Base-by-base conservation (phyloP, 2,797 vertebrate species). In the Cheirogaleus major region DNA sequence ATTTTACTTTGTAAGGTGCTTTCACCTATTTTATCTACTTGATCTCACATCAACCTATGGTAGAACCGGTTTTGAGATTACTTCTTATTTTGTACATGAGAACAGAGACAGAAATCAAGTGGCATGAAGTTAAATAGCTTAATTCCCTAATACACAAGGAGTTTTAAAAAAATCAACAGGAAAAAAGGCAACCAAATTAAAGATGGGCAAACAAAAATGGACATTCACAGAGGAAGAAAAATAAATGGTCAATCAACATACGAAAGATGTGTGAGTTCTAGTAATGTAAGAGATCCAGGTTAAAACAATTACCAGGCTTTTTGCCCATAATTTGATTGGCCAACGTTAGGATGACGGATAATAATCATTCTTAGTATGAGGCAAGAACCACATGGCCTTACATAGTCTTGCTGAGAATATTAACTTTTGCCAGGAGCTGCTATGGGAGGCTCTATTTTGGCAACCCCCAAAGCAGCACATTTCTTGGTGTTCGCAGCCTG, bases 91-190 rank as follows among this genome's bases (percentile, higher is more conserved):
- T 91, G 57, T 73, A 97, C 97, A 88, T 0, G 41, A 93, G 95
- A 97, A 97, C 84, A 75, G 86, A 96, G 81, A 91, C 14, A 95
- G 72, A 93, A 69, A 93, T 84, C 48, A 87, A 81, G 25, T 76
- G 35, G 79, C 38, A 88, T 70, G 81, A 75, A 88, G 83, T 86
- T 4, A 65, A 95, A 88, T 5, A 84, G 69, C 41, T 43, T 84
- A 93, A 85, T 63, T 92, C 38, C n/a, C 13, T 57, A 63, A 92
- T 23, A 85, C 2, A 73, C 12, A 94, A 55, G 82, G 27, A 89
- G 32, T 35, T 92, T 41, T 76, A 82, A 13, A 75, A 72, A 91
- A 91, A 41, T 22, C 57, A 79, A 5, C 25, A 48, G 57, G 57
- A 79, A 76, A 95, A 89, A 89, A 67, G 23, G 79, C 3, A 48